phyloP scores from a whole-genome alignment of 1,140 invertebrate genomes.

The Homalodisca vitripennis region DNA sequence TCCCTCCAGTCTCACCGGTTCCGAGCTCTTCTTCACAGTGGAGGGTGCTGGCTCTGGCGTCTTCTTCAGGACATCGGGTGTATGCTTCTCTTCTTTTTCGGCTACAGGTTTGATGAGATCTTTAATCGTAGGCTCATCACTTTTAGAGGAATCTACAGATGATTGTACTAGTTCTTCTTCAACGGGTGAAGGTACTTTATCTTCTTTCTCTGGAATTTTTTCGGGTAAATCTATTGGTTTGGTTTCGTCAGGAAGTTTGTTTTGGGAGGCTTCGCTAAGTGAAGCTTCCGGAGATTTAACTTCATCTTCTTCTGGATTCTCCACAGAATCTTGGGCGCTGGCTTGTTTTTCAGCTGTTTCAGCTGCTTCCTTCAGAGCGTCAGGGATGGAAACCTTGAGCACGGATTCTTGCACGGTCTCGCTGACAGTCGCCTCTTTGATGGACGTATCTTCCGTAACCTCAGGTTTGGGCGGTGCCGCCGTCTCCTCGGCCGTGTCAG shows the following conservation, averaged over 20 bases:
- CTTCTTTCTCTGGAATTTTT: not conserved
- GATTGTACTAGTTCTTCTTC: not conserved
- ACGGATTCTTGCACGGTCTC: conserved; percentile 1
- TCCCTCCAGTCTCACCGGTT: not conserved
- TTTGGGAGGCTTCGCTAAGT: too few relatives aligned
- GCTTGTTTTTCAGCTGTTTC: not conserved
- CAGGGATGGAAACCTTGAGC: not conserved
- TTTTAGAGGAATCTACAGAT: not conserved
- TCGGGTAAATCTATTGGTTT: not conserved
- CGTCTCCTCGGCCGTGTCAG: not conserved
- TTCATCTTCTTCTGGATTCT: too few relatives aligned
- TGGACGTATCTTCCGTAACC: not conserved
- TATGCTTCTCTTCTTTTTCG: not conserved
- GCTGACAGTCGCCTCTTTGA: not conserved
- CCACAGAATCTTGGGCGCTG: too few relatives aligned
- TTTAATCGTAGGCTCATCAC: not conserved
- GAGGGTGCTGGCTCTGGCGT: not conserved
- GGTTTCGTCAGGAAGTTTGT: not conserved
- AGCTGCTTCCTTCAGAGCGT: not conserved
- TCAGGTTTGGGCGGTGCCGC: not conserved
- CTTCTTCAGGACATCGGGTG: not conserved
- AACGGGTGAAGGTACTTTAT: not conserved
- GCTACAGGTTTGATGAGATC: conserved; percentile 4
- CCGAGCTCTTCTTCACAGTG: not conserved
- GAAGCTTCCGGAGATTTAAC: too few relatives aligned